Conservation (phyloP, 1,140 invertebrate species). For the Polypedilum vanderplanki region DNA sequence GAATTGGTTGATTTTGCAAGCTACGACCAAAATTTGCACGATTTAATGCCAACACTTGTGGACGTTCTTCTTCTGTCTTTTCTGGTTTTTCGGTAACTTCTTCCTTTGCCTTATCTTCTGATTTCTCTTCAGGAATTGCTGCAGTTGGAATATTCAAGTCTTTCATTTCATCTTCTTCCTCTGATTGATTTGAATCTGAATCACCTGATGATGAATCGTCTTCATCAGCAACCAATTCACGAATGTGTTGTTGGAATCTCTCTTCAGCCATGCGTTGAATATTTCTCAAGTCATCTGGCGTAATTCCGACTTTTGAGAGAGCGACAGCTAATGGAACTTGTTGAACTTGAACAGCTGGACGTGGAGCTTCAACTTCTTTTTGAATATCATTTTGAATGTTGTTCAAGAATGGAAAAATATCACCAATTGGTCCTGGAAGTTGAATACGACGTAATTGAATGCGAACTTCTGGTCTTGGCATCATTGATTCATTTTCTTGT, state of each 20-base stretch:
- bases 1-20: conserved; percentile 42
- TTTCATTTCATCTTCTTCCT: conserved; percentile 42
- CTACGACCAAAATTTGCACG: conserved; percentile 47
- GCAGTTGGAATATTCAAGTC: conserved; percentile 31
- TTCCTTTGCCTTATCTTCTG: conserved; percentile 33
- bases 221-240: conserved; percentile 43
- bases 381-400: conserved; percentile 24
- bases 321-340: conserved; percentile 42
- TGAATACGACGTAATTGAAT: conserved; percentile 44
- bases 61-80: conserved; percentile 36
- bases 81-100: conserved; percentile 32
- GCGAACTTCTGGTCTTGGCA: conserved; percentile 35
- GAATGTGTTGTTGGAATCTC: conserved; percentile 45
- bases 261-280: conserved; percentile 49
- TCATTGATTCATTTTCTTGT: neutral
- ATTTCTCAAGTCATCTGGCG: conserved; percentile 52
- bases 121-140: conserved; percentile 37
- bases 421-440: conserved; percentile 34
- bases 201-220: conserved; percentile 37
- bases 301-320: conserved; percentile 48
- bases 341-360: conserved; percentile 35
- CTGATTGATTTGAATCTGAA: conserved; percentile 34
- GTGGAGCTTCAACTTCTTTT: conserved; percentile 23
- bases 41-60: conserved; percentile 42
- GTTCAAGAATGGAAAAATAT: conserved; percentile 18